Base-by-base conservation (phyloP, 2,888 invertebrate species). In the Heliconius ismenius region DNA sequence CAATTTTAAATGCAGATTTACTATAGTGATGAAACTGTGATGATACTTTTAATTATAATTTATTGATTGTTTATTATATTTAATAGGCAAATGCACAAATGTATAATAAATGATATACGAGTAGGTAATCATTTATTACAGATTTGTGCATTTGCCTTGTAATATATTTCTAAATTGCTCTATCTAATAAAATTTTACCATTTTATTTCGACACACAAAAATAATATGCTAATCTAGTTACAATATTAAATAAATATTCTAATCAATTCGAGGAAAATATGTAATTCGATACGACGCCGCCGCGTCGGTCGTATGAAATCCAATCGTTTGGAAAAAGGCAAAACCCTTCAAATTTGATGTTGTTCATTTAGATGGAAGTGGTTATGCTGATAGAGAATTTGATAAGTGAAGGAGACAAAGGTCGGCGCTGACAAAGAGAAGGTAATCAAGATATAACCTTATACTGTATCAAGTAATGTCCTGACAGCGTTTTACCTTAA, bases 351-450 rank as follows among this genome's bases (percentile, higher is more conserved):
- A 86, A 87, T 86, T 88, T 88, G 89, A 87, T 87, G 89, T 82
- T 86, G 89, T 88, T 81, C 86, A 85, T 81, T 83, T 83, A 84
- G 76, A 88, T 89, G 88, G 86, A 84, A 88, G 84, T 83, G 82
- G 79, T 77, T 81, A 86, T 83, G 81, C 83, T 86, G 87, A 89
- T 88, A 85, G 84, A 79, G 75, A 80, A 84, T 81, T 83, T 84
- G 89, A 89, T 88, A 88, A 87, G 83, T 84, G 82, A 81, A 81
- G 89, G 86, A 88, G 91, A 91, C 91, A 91, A 91, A 90, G 89
- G 90, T 86, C 89, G 89, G 88, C 79, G 83, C 82, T 83, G 84
- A 90, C 90, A 89, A 89, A 90, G 90, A 86, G 81, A 79, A 68
- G 79, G 83, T 87, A 85, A 91, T 91, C 91, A 91, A 91, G 91